Base-by-base conservation (phyloP, 1,140 invertebrate species). In the Adoxophyes honmai region DNA sequence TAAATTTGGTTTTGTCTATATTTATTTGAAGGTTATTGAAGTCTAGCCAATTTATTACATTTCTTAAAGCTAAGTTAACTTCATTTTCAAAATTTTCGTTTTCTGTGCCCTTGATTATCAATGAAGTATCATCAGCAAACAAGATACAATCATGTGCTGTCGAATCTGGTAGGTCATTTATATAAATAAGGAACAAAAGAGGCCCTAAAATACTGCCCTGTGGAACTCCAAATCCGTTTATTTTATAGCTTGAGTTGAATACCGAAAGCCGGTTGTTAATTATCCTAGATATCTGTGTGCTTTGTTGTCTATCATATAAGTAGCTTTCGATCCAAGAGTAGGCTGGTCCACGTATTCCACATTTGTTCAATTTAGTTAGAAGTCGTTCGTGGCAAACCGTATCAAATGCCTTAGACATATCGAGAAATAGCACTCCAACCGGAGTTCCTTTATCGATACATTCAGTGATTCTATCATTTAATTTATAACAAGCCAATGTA, bases 161-260 rank as follows among this genome's bases (percentile, higher is more conserved):
- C 4, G 39, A 8, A 5, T 56, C 16, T 7, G 54, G 13, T 16
- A 56, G 15, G 11, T 42, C 37, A 42, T 56, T 56, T 11, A 56
- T 56, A 10, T 42, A 56, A 13, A 56, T 10, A 13, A 44, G 28
- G 14, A 56, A 56, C 9, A 56, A 42, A 7, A 56, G 15, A 4
- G 54, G 37, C 3, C 54, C 54, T 6, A 56, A 37, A 35, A 56
- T 21, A 34, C 54, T 56, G 0, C 54, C 37, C 34, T 56, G 54
- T n/a, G 54, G 54, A 6, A 56, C 54, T 6, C 54, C 38, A 9
- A 13, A 56, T 42, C 0, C 14, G 33, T 56, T 56, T 21, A 56
- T 21, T 56, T 21, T 56, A 33, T 18, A 42, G 3, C 28, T 9
- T 7, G 54, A 56, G 38, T 13, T 42, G 21, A 21, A 39, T n/a